phyloP scores from a whole-genome alignment of 2,888 invertebrate species.

The Toxonevra muliebris region DNA sequence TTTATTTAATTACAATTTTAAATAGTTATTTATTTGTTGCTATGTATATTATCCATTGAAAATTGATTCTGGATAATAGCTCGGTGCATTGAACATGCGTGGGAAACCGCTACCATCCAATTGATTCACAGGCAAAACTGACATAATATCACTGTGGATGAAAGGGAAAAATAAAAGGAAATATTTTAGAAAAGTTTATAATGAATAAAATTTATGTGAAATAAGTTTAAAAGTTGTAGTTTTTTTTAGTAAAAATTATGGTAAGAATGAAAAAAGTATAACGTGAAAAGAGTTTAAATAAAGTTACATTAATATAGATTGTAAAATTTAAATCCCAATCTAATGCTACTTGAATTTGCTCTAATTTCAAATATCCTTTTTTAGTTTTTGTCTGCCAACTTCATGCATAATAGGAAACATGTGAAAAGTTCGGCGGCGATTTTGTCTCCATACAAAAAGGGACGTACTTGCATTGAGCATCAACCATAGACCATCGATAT shows the following conservation, averaged over 20 bases:
- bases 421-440: constrained; percentile 2
- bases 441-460: not conserved
- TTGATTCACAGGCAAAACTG: constrained; percentile 63
- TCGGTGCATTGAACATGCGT: constrained; percentile 64
- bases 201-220: not conserved
- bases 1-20: not conserved
- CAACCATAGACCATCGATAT: not conserved
- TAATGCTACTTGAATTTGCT: no score
- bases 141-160: constrained; percentile 60
- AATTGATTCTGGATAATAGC: constrained; percentile 64
- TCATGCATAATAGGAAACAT: constrained; percentile 30
- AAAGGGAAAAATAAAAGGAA: constrained; percentile 1
- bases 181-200: not conserved
- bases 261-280: constrained; percentile 11
- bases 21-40: constrained; percentile 15
- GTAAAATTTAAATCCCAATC: not conserved
- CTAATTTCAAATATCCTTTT: not conserved
- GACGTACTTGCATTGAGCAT: not conserved
- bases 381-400: not conserved
- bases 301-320: not conserved
- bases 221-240: not conserved
- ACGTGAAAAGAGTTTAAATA: not conserved
- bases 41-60: constrained; percentile 57
- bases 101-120: constrained; percentile 62
- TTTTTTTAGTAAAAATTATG: not conserved